Conservation (phyloP, 2,113 vertebrate species). For the Pipra filicauda region DNA sequence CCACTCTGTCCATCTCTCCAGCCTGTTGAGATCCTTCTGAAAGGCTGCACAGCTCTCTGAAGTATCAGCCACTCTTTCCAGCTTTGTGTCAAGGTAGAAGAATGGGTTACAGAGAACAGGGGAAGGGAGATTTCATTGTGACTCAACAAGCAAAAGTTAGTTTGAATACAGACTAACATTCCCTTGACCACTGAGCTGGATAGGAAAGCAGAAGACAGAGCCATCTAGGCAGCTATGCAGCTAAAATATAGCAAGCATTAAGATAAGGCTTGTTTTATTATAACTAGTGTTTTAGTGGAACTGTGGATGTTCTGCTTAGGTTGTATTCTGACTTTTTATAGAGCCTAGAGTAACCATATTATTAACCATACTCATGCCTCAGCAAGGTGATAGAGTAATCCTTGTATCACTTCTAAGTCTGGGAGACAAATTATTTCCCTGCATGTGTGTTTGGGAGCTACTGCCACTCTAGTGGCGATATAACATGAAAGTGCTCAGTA, state of each 20-base stretch:
- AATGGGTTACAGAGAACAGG: background rate
- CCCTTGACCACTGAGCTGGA: background rate
- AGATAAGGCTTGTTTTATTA: background rate
- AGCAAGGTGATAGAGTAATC: background rate
- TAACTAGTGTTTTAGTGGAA: background rate
- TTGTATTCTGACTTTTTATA: background rate
- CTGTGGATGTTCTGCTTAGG: background rate
- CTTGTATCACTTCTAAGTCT: background rate
- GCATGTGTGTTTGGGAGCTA: background rate
- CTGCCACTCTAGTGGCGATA: fast-evolving
- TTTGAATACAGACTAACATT: background rate
- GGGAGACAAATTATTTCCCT: background rate
- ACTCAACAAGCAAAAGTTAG: background rate
- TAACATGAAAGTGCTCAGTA: background rate
- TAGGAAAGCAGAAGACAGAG: background rate
- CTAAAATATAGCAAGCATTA: background rate
- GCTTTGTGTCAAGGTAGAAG: background rate
- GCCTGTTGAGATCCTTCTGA: background rate
- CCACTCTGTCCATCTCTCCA: background rate
- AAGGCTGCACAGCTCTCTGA: background rate
- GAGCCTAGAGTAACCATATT: background rate
- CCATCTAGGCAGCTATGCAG: background rate
- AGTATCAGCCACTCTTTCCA: background rate
- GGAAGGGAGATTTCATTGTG: background rate
- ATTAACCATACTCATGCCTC: background rate